phyloP scores from a whole-genome alignment of 1,140 invertebrate species.

The Ostrea edulis region DNA sequence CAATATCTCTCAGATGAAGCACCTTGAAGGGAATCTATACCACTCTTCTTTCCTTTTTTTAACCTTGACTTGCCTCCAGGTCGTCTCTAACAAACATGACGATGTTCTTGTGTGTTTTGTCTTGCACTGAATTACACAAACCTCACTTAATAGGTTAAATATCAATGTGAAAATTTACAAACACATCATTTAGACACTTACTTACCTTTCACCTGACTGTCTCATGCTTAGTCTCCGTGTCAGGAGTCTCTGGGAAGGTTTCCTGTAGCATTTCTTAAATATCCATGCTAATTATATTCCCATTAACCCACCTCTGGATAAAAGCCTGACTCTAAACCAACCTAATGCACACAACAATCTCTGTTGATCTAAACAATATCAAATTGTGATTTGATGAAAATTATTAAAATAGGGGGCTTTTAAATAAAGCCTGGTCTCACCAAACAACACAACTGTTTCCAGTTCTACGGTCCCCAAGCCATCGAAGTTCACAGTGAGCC shows the following conservation, averaged over 20 bases:
- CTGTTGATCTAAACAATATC: neutral
- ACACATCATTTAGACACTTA: neutral
- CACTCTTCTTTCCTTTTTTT: neutral
- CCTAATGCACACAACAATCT: neutral
- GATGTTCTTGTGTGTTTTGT: neutral
- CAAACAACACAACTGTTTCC: neutral
- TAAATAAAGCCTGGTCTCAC: neutral
- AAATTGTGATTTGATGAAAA: neutral
- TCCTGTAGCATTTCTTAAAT: neutral
- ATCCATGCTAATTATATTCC: neutral
- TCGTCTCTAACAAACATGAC: neutral
- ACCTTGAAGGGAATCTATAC: neutral
- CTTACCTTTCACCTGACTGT: neutral
- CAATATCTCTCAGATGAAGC: conserved; percentile 7
- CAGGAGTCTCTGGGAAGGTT: neutral
- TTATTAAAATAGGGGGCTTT: neutral
- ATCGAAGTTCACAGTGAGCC: neutral
- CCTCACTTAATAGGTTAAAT: neutral
- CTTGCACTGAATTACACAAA: neutral
- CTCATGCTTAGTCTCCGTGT: neutral
- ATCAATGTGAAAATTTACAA: neutral
- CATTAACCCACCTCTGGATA: neutral
- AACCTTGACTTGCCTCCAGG: neutral
- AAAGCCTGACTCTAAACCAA: neutral
- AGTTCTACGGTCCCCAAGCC: neutral